Percentiles rank a stretch among this genome's conserved stretches.
Evolutionary conservation across 2,888 invertebrate genomes (phyloP).

Genomic region (Lypha dubia): DNA sequence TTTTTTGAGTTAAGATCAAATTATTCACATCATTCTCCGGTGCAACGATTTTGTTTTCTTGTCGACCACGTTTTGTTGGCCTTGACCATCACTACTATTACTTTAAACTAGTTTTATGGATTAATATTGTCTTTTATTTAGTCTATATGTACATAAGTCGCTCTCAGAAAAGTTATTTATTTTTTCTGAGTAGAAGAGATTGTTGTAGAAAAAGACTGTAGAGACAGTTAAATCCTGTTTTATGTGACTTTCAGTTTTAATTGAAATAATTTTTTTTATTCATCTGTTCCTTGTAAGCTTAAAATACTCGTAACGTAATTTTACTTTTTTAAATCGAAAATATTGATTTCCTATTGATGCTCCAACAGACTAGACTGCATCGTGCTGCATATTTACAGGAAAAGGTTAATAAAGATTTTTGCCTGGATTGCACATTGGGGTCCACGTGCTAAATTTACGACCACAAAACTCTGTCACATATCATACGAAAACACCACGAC

Average conservation of each 20-base stretch:
- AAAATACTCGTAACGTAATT: neutral
- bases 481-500: too few species aligned
- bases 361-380: conserved; percentile 32
- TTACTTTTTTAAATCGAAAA: neutral
- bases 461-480: too few species aligned
- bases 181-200: neutral
- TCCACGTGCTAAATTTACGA: too few species aligned
- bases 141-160: neutral
- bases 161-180: neutral
- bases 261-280: neutral
- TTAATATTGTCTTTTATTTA: conserved; percentile 1
- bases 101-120: conserved; percentile 37
- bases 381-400: conserved; percentile 12
- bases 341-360: conserved; percentile 40
- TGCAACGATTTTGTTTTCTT: conserved; percentile 1
- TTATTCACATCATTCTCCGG: conserved; percentile 5
- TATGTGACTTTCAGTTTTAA: conserved; percentile 29
- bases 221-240: neutral
- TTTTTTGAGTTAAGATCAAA: neutral
- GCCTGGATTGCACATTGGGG: neutral
- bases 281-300: neutral
- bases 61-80: conserved; percentile 31
- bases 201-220: neutral
- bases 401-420: conserved; percentile 27
- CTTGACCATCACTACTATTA: conserved; percentile 68